Evolutionary conservation across 2,797 vertebrate genomes (phyloP), one percentile per base, ranked within the genome.

Genomic region (Megalops cyprinoides): DNA sequence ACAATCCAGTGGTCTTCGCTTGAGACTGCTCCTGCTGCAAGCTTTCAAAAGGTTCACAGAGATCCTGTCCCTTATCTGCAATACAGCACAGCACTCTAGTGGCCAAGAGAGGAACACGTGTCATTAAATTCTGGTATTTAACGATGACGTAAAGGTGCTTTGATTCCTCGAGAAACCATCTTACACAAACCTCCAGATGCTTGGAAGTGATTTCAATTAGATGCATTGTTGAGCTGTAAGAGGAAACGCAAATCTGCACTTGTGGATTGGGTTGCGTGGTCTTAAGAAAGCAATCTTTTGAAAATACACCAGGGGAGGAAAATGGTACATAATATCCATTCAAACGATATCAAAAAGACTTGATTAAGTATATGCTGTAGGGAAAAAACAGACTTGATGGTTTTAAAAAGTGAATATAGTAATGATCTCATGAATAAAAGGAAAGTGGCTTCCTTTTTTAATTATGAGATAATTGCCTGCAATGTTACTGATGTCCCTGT

Each of bases 11-110:
- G 80, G 79, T 53, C 55, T 56, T 44, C n/a, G 23, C 23, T 51
- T 60, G 44, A 28, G 28, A 58, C 14, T 74, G 75, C 77, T 65
- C 78, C 79, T 65, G 79, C 67, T 65, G 14, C 28, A 78, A 31
- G 25, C 28, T 65, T 62, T 49, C 31, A 51, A 79, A n/a, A 37
- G 78, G 3, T 31, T 34, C 49, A 37, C 3, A 23, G 18, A 34
- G 60, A 37, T 23, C 10, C 8, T 37, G 31, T 53, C 46, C 25
- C 15, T 62, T 76, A 92, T 92, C 88, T 89, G 91, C 89, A 92
- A 93, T 93, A 89, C 92, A 92, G 91, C 92, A 94, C 92, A 93
- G 94, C 94, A 94, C 93, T 94, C 94, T 95, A 94, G 94, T 95
- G 94, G 93, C 87, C 91, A 91, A 88, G 80, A 79, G 86, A 87